phyloP scores from a whole-genome alignment of 2,113 vertebrate species.

The Gavialis gangeticus region DNA sequence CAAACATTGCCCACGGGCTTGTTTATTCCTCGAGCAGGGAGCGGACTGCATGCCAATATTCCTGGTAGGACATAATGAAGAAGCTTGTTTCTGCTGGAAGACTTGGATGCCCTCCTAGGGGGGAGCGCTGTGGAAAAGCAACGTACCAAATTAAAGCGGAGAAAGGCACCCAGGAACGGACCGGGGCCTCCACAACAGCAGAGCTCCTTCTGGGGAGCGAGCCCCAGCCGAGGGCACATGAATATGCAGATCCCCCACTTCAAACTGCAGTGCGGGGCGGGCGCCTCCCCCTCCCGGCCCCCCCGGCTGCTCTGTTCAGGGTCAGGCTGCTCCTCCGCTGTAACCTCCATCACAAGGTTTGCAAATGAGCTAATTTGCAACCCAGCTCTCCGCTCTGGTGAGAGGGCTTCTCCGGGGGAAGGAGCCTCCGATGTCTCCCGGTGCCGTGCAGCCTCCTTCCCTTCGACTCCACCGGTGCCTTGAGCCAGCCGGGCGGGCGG shows the following conservation, averaged over 20 bases:
- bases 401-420: neutral
- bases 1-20: constrained; percentile 33
- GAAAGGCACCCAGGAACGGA: neutral
- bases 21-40: constrained; percentile 40
- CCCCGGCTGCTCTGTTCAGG: neutral
- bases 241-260: accelerated
- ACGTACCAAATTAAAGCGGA: neutral
- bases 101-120: constrained; percentile 6
- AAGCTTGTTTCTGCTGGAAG: constrained; percentile 19
- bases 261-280: neutral
- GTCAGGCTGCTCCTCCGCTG: neutral
- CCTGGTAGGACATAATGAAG: constrained; percentile 12
- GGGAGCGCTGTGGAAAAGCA: neutral
- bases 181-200: neutral
- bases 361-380: neutral
- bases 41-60: constrained; percentile 33
- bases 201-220: neutral
- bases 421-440: neutral
- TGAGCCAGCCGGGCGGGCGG: neutral
- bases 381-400: neutral
- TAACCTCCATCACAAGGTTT: neutral
- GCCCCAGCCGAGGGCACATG: neutral
- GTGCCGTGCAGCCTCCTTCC: neutral
- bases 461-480: neutral
- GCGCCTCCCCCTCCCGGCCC: neutral